Conservation (phyloP, 2,797 vertebrate genomes). For the Poeciliopsis gracilis region DNA sequence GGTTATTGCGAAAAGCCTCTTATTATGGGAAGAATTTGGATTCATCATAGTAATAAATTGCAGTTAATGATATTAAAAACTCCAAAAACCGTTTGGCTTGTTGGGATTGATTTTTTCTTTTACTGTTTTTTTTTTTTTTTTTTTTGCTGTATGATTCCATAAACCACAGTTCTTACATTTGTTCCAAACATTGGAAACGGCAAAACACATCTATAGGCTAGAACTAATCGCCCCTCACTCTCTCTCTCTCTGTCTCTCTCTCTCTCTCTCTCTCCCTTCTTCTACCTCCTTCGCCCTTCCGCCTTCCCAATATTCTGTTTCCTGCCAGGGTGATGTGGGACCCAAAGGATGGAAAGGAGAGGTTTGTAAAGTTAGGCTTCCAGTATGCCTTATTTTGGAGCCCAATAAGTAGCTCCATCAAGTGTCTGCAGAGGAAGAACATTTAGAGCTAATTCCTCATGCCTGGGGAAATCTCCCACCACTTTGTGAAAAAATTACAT, state of each 20-base stretch:
- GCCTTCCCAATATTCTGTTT: constrained; percentile 51
- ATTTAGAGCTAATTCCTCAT: constrained; percentile 56
- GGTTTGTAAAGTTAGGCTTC: constrained; percentile 81
- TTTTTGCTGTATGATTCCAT: background rate
- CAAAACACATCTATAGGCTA: background rate
- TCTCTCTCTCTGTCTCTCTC: background rate
- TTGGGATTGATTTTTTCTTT: background rate
- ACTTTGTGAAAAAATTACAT: constrained; percentile 60
- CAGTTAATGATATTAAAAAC: background rate
- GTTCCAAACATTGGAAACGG: background rate
- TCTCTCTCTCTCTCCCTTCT: background rate
- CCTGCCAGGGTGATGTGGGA: constrained; percentile 81
- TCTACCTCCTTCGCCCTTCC: background rate
- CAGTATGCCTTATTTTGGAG: constrained; percentile 69
- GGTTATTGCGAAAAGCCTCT: no score
- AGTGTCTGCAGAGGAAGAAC: constrained; percentile 49
- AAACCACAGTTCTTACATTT: background rate
- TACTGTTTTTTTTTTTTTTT: no score
- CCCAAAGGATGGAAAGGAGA: constrained; percentile 84
- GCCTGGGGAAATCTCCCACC: constrained; percentile 55
- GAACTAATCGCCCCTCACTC: background rate
- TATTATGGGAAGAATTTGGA: no score
- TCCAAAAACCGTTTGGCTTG: no score
- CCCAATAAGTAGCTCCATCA: constrained; percentile 60
- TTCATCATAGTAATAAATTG: background rate